These are phyloP conservation scores for Montipora efflorescens DNA, from an alignment of 64 coral and sea anemone species.

Conservation along the genomic window DNA sequence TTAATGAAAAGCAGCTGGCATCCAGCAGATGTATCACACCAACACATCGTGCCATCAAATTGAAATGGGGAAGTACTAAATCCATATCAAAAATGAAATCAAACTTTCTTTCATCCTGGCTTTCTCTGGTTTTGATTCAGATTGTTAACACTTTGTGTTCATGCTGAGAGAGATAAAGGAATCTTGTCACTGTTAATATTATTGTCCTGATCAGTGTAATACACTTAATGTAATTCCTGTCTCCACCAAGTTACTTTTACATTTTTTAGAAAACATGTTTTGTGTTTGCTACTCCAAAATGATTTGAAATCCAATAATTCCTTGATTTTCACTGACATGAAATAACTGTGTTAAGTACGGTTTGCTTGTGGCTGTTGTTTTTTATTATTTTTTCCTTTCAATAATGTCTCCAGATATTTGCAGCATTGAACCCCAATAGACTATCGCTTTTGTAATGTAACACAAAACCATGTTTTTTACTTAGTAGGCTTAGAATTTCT, in stretches of 20 bases:
- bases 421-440: not conserved
- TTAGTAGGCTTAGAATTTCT: not conserved
- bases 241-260: not conserved
- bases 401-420: not conserved
- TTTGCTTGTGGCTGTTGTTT: not conserved
- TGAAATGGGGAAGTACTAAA: not conserved
- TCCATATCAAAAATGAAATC: not conserved
- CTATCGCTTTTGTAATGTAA: not conserved
- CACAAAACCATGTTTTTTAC: no score
- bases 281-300: not conserved
- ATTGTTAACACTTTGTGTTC: not conserved
- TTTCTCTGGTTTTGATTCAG: not conserved
- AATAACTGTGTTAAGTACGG: not conserved
- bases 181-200: no score
- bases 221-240: not conserved
- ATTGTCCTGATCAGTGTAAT: not conserved
- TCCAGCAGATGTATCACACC: not conserved
- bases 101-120: not conserved
- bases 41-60: not conserved
- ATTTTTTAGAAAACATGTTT: not conserved
- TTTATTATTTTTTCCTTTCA: no score
- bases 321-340: not conserved
- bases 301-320: not conserved
- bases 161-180: no score
- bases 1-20: conserved; percentile 22